Base-by-base conservation (phyloP, 2,797 vertebrate species). In the Peromyscus attwateri region DNA sequence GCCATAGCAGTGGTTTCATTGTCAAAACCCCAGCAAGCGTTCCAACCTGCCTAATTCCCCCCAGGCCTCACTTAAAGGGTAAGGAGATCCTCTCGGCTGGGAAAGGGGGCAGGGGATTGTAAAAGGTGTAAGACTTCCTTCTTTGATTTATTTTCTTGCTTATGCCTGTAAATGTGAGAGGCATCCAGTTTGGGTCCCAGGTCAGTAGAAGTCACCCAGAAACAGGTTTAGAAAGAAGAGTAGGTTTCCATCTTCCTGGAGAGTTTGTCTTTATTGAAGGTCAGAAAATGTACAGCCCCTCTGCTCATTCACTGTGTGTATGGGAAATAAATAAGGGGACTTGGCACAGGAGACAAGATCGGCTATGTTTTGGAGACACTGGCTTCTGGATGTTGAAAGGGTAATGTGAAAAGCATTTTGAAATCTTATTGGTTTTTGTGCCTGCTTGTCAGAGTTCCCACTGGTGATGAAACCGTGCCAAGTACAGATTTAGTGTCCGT, bases 391-490 rank as follows among this genome's bases (percentile, higher is more conserved):
- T 98, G 96, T 96, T 92, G 70, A 98, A 97, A 98, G 93, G 73
- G 60, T 96, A 95, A 97, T 96, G 97, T 81, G 97, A 64, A 97
- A 89, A 96, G 64, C 52, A 80, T 97, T 98, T 98, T 71, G 75
- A 98, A 98, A 90, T 96, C 23, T n/a, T 37, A 90, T 95, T 97
- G 96, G 97, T 95, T 98, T 98, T 64, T 95, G 97, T 96, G 96
- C 95, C 75, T 91, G 43, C 97, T 97, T 98, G 96, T 98, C 95
- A 96, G 92, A 97, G 98, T 98, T 98, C 98, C 98, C 96, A 98
- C 55, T 96, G 97, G 95, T 97, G 96, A 98, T 96, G 97, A 98
- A 97, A 94, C 90, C 52, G 49, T 94, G 96, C 92, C 97, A 97
- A 97, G 90, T 62, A 31, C 94, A 77, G 93, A 96, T 97, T 87